Conservation (phyloP, 1,140 invertebrate species). For the Cydia splendana region DNA sequence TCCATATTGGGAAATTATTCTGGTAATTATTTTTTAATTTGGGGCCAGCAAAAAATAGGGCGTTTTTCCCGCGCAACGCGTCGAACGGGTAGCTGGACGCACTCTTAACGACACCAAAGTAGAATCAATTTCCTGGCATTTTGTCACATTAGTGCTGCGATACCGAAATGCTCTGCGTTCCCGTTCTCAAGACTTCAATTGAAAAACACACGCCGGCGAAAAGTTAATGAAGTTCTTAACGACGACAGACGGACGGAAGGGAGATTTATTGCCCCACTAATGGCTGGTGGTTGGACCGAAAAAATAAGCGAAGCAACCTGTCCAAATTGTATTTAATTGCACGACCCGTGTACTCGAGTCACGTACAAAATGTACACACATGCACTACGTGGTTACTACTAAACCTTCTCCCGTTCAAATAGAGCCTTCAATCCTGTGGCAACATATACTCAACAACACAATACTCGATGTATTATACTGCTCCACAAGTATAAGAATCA, state of each 20-base stretch:
- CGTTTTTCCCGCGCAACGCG: conserved; percentile 4
- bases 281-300: conserved; percentile 57
- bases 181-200: conserved; percentile 54
- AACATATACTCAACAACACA: background rate
- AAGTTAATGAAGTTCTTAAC: conserved; percentile 72
- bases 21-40: conserved; percentile 30
- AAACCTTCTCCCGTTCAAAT: background rate
- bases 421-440: background rate
- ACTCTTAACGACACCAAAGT: conserved; percentile 39
- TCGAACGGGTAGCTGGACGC: conserved; percentile 33
- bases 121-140: conserved; percentile 55
- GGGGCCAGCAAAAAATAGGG: background rate
- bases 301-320: conserved; percentile 53
- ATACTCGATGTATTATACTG: background rate
- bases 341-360: conserved; percentile 41
- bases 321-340: conserved; percentile 55
- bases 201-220: conserved; percentile 57
- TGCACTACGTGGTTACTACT: background rate
- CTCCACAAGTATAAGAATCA: conserved; percentile 14
- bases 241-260: conserved; percentile 56
- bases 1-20: conserved; percentile 14
- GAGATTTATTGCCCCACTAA: conserved; percentile 69
- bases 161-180: conserved; percentile 57
- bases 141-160: conserved; percentile 56
- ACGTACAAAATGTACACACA: conserved; percentile 34